Percentiles rank a stretch among this genome's conserved stretches.
These are phyloP conservation scores for Teinopalpus imperialis DNA, from an alignment of 2,888 invertebrate species.

Conservation along the genomic window DNA sequence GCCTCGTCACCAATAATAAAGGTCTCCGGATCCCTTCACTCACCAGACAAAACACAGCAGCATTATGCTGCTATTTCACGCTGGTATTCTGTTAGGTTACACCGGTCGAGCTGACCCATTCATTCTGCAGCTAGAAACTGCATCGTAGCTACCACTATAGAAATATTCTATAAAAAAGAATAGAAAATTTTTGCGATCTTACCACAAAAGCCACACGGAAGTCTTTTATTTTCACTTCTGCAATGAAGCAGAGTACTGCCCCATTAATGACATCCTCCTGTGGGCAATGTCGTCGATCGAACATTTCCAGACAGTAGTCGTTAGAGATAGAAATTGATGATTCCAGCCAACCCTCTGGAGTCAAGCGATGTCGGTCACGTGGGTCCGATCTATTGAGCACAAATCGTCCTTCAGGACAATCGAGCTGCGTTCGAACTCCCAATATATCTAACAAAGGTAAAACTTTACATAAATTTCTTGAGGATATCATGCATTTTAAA, in stretches of 20 bases:
- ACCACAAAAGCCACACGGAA: constrained; percentile 65
- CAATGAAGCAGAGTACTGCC: constrained; percentile 59
- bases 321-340: constrained; percentile 40
- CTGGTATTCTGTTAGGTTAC: too few relatives aligned
- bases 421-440: constrained; percentile 51
- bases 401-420: constrained; percentile 50
- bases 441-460: constrained; percentile 48
- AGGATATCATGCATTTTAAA: too few relatives aligned
- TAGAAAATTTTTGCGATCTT: too few relatives aligned
- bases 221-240: constrained; percentile 44
- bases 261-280: constrained; percentile 44
- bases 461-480: too few relatives aligned
- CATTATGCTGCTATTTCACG: too few relatives aligned
- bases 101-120: too few relatives aligned
- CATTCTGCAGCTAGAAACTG: too few relatives aligned
- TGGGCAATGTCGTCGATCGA: constrained; percentile 57
- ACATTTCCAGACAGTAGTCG: constrained; percentile 68
- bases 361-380: constrained; percentile 50
- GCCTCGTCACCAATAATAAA: too few relatives aligned
- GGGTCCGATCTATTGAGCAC: constrained; percentile 48
- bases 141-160: too few relatives aligned
- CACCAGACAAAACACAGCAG: too few relatives aligned
- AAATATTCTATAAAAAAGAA: too few relatives aligned
- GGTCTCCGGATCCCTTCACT: too few relatives aligned
- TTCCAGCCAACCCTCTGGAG: constrained; percentile 44